Evolutionary conservation across 2,888 invertebrate species (phyloP).

Genomic region (Monoplex corrugatus): DNA sequence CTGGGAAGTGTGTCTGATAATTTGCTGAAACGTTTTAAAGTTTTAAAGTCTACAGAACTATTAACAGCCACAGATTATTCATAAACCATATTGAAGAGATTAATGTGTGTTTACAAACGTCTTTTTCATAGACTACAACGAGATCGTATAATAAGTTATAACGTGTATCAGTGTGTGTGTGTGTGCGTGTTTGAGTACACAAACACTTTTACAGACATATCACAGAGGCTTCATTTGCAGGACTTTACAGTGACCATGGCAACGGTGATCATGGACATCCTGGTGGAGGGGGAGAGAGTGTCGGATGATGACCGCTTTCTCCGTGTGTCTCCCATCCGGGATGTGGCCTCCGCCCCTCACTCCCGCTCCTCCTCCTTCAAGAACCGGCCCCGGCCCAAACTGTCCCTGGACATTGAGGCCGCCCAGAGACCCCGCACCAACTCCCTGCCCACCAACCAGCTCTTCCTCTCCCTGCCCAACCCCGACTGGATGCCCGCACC

Average conservation of each 20-base stretch:
- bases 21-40: no score
- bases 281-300: conserved; percentile 55
- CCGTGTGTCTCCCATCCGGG: conserved; percentile 46
- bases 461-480: conserved; percentile 55
- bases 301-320: conserved; percentile 51
- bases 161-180: no score
- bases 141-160: no score
- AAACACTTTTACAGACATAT: background rate
- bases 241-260: background rate
- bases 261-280: conserved; percentile 53
- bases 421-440: conserved; percentile 62
- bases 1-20: no score
- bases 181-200: background rate
- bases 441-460: conserved; percentile 55
- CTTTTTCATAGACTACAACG: no score
- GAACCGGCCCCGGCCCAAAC: conserved; percentile 57
- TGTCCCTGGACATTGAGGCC: conserved; percentile 55
- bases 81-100: no score
- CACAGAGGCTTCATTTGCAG: background rate
- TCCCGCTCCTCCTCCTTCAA: conserved; percentile 58
- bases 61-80: no score
- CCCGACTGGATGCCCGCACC: conserved; percentile 47
- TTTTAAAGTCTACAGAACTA: no score
- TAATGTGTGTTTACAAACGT: no score
- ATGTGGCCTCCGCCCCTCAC: conserved; percentile 52